Evolutionary conservation across 2,113 vertebrate species (phyloP).

Genomic region (Burhinus bistriatus): DNA sequence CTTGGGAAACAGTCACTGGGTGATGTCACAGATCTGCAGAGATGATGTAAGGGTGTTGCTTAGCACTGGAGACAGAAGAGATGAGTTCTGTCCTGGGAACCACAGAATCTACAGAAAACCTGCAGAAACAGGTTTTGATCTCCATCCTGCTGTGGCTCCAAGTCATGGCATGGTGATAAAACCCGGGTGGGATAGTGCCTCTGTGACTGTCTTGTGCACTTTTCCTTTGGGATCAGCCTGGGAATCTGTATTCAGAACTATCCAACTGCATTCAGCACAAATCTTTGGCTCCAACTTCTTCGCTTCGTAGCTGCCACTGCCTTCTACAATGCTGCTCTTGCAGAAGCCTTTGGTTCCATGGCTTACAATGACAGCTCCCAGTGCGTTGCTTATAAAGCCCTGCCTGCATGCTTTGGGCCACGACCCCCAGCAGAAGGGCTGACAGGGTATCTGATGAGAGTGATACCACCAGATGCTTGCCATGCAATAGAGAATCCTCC

Average conservation of each 20-base stretch:
- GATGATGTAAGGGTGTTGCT: background rate
- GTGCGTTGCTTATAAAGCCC: conserved; percentile 68
- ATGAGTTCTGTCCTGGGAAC: background rate
- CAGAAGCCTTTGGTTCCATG: background rate
- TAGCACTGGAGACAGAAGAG: background rate
- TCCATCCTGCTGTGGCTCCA: background rate
- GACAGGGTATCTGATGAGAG: conserved; percentile 32
- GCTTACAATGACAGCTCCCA: conserved; percentile 26
- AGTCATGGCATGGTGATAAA: too few species aligned
- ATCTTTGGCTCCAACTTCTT: background rate
- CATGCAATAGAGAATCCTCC: too few species aligned
- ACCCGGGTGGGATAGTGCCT: too few species aligned
- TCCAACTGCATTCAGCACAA: background rate
- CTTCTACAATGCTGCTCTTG: background rate
- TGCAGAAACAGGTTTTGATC: background rate
- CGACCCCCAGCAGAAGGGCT: conserved; percentile 62
- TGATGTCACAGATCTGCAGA: background rate
- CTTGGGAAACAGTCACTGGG: background rate
- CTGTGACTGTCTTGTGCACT: background rate
- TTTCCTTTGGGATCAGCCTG: background rate
- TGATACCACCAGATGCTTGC: too few species aligned
- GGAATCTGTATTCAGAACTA: background rate
- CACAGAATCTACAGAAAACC: background rate
- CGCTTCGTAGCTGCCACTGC: background rate
- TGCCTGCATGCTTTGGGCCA: conserved; percentile 75